Evolutionary conservation across 2,888 invertebrate genomes (phyloP).

Genomic region (Reticulitermes lucifugus): DNA sequence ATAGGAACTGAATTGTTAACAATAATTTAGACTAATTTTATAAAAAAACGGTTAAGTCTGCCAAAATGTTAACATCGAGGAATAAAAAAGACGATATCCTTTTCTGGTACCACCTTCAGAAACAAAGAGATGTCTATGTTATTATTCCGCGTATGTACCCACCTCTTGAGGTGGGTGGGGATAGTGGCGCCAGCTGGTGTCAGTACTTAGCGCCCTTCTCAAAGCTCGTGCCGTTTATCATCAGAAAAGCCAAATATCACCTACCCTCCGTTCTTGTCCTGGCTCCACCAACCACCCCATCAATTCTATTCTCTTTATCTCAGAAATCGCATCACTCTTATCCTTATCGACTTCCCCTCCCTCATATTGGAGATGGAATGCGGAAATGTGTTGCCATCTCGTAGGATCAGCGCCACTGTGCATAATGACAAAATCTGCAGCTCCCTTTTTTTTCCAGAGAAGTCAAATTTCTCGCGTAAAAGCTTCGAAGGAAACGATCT

Average conservation of each 20-base stretch:
- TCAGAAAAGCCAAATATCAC: constrained; percentile 1
- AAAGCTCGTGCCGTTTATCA: constrained; percentile 2
- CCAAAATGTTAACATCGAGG: too few species aligned
- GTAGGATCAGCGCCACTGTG: neutral
- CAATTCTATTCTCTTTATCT: constrained; percentile 33
- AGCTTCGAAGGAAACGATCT: too few species aligned
- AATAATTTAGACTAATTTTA: too few species aligned
- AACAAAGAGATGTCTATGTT: neutral
- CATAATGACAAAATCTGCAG: neutral
- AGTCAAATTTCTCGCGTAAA: too few species aligned
- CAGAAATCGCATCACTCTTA: constrained; percentile 13
- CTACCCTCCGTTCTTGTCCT: neutral
- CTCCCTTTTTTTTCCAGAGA: too few species aligned
- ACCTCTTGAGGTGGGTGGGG: neutral
- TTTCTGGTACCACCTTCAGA: neutral
- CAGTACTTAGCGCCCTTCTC: constrained; percentile 25
- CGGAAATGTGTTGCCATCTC: neutral
- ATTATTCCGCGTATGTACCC: neutral
- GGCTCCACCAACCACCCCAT: neutral
- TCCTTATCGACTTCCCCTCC: constrained; percentile 13
- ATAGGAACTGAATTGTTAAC: too few species aligned
- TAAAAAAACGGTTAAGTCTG: too few species aligned
- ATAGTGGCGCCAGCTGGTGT: constrained; percentile 26
- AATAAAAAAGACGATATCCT: too few species aligned
- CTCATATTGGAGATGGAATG: neutral